phyloP scores from a whole-genome alignment of 2,113 vertebrate genomes.

The Grus americana region DNA sequence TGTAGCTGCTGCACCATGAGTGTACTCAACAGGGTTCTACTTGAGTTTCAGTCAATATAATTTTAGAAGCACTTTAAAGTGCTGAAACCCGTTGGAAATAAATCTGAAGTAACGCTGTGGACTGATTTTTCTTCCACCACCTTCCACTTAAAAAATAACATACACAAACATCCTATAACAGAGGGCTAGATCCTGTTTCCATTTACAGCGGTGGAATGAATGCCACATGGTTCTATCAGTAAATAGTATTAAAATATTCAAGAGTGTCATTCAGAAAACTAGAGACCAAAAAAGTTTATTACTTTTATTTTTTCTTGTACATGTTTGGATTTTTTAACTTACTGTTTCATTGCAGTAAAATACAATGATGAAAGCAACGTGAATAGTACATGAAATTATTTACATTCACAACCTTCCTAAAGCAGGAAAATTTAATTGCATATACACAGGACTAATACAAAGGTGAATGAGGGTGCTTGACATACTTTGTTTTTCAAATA shows the following conservation, averaged over 20 bases:
- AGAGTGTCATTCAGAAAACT: not conserved
- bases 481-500: not conserved
- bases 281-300: not conserved
- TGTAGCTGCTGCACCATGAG: not conserved
- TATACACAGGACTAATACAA: not conserved
- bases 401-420: not conserved
- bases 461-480: not conserved
- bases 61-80: slow-evolving; percentile 46
- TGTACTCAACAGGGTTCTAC: slow-evolving; percentile 16
- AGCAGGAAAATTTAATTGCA: not conserved
- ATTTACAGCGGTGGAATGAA: not conserved
- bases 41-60: slow-evolving; percentile 43
- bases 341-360: not conserved
- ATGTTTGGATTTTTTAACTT: not conserved
- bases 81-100: slow-evolving; percentile 23
- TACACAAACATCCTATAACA: not conserved
- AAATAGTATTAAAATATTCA: not conserved
- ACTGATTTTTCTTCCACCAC: slow-evolving; percentile 21
- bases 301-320: not conserved
- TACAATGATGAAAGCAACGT: not conserved
- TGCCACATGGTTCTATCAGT: not conserved
- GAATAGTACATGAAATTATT: slow-evolving; percentile 31
- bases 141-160: slow-evolving; percentile 27
- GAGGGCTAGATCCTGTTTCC: not conserved
- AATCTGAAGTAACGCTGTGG: slow-evolving; percentile 16